Base-by-base conservation (phyloP, 2,888 invertebrate species). In the Yponomeuta malinellus region DNA sequence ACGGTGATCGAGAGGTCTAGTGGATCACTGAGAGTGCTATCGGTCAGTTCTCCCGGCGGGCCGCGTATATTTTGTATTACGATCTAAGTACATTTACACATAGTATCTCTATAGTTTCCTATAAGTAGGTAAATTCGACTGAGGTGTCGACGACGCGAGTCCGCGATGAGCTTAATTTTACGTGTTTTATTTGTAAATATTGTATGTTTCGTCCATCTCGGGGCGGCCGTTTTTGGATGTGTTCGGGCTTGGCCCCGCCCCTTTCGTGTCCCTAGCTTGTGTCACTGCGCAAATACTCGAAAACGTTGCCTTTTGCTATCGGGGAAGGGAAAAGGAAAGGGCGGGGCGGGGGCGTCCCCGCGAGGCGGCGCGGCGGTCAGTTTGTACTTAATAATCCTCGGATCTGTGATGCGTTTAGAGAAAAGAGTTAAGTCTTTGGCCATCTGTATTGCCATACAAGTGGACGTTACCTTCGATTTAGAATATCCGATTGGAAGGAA, bases 121-220 rank as follows among this genome's bases (percentile, higher is more conserved):
- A 68, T 68, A 70, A 70, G 70, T 70, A 70, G 70, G 63, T 70
- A 63, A 69, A 63, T 70, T 70, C 70, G 70, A 70, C 70, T 70
- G 70, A 69, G 23, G 52, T 63, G 37, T 63, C 33, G 70, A 70
- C 68, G 43, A 63, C 33, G 63, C 63, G 74, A 73, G 81, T 83
- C 82, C 81, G 84, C 79, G 84, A 87, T 83, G 88, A 89, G 89
- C 89, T 89, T 89, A 86, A 84, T 87, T 88, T 87, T 79, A 88
- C 88, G 85, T 15, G 79, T 80, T 87, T 87, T 87, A 85, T 88
- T 88, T 89, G 89, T 89, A 89, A 88, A 89, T 89, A 89, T 88
- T 89, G 88, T 88, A 88, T 83, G 86, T 88, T 87, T 85, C 81
- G 81, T 83, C 80, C 85, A 84, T 87, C 86, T 81, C 23, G 84